Evolutionary conservation across 2,797 vertebrate genomes (phyloP), one percentile per base, ranked within the genome.

Genomic region (Hippopotamyrus pictus): DNA sequence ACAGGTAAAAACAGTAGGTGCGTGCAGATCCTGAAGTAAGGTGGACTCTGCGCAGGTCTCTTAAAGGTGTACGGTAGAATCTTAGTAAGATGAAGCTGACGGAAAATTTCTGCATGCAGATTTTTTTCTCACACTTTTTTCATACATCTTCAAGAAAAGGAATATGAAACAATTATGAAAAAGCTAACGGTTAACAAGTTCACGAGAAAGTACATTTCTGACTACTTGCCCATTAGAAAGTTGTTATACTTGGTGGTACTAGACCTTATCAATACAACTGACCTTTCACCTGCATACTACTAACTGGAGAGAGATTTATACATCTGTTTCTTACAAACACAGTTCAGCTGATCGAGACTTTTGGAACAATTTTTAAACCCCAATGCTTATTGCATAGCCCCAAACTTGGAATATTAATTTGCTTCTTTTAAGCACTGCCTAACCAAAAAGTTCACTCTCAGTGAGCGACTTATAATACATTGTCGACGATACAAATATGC

Each of bases 41-140:
- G 37, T 76, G 89, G 0, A 54, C 12, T 0, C 11, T 86, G 17
- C 51, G 11, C 6, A 86, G 54, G 57, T 51, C 0, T n/a, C 59
- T 85, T 17, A 90, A 53, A 22, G 91, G 51, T 89, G 89, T 90
- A 41, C 83, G 84, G 90, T 90, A n/a, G 7, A 96, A 88, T 1
- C 91, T 91, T 88, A 93, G 92, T 8, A 91, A 88, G 25, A 92
- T 79, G 48, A 93, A 90, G 0, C 89, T 90, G 65, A 94, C 3
- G 9, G 94, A 79, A 76, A 83, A 37, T 79, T 92, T 89, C 90
- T 93, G 95, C 97, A 99, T 98, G 79, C 94, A 97, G 93, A 44
- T 89, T 3, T 69, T n/a, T 89, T 88, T 1, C 51, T 29, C n/a
- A 44, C 46, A 8, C 0, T 0, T 44, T 12, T 65, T 84, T 76